Conservation (phyloP, 1,140 invertebrate species). For the Lepidotrigona ventralis region DNA sequence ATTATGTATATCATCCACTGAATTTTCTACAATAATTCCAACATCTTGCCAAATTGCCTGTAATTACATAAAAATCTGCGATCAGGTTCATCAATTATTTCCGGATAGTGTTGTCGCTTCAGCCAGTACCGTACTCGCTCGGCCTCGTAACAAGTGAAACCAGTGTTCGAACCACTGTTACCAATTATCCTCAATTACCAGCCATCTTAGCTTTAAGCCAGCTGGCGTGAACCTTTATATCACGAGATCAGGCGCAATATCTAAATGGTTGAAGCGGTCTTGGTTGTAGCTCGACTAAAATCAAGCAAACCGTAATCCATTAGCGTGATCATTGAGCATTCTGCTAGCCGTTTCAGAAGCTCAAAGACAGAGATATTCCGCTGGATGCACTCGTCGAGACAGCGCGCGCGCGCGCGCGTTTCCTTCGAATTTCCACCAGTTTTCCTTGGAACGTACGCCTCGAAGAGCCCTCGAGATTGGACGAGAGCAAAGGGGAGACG, state of each 20-base stretch:
- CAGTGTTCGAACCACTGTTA: not conserved
- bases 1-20: too few relatives aligned
- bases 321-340: conserved; percentile 13
- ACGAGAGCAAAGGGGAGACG: conserved; percentile 16
- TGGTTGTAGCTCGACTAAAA: not conserved
- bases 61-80: too few relatives aligned
- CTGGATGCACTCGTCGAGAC: not conserved
- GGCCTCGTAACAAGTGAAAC: not conserved
- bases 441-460: conserved; percentile 40
- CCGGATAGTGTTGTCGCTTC: too few relatives aligned
- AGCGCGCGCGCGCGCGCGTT: not conserved
- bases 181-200: conserved; percentile 6
- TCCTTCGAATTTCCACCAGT: conserved; percentile 47
- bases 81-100: too few relatives aligned
- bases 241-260: not conserved
- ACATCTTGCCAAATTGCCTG: too few relatives aligned
- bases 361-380: not conserved
- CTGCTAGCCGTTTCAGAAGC: not conserved
- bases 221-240: not conserved
- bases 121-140: too few relatives aligned
- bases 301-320: conserved; percentile 25
- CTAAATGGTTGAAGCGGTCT: not conserved
- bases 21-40: too few relatives aligned
- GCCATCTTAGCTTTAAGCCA: not conserved
- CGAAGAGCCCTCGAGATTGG: conserved; percentile 40